Conservation (phyloP, 2,888 invertebrate species). For the Gnatocerus cornutus region DNA sequence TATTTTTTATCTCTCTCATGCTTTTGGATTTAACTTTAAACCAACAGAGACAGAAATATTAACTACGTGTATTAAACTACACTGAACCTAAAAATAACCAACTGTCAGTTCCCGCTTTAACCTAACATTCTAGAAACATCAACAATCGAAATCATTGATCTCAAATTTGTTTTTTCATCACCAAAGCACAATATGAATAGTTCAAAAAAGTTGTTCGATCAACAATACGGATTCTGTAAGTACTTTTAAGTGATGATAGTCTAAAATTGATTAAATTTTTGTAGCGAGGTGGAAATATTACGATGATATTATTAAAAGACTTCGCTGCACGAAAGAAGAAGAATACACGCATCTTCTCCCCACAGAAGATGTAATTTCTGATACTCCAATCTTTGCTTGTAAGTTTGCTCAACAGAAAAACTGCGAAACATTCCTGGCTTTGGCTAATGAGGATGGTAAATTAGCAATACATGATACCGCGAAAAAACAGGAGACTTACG, state of each 20-base stretch:
- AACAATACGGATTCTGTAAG: constrained; percentile 60
- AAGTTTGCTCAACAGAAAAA: constrained; percentile 78
- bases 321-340: constrained; percentile 78
- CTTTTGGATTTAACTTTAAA: background rate
- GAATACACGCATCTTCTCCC: constrained; percentile 78
- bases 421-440: constrained; percentile 80
- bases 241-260: constrained; percentile 34
- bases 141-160: constrained; percentile 15
- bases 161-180: constrained; percentile 13
- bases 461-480: constrained; percentile 76
- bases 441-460: constrained; percentile 91
- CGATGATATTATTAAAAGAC: constrained; percentile 77
- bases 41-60: background rate
- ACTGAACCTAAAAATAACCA: background rate
- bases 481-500: constrained; percentile 59
- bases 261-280: constrained; percentile 47
- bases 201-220: constrained; percentile 43
- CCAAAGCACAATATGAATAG: constrained; percentile 14
- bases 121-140: constrained; percentile 44
- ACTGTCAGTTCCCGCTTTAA: constrained; percentile 40
- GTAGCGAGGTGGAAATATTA: constrained; percentile 76
- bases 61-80: background rate
- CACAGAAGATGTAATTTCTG: constrained; percentile 73
- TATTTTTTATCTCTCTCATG: too few species aligned
- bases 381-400: constrained; percentile 86